Conservation (phyloP, 2,113 vertebrate species). For the Amblyornis subalaris region DNA sequence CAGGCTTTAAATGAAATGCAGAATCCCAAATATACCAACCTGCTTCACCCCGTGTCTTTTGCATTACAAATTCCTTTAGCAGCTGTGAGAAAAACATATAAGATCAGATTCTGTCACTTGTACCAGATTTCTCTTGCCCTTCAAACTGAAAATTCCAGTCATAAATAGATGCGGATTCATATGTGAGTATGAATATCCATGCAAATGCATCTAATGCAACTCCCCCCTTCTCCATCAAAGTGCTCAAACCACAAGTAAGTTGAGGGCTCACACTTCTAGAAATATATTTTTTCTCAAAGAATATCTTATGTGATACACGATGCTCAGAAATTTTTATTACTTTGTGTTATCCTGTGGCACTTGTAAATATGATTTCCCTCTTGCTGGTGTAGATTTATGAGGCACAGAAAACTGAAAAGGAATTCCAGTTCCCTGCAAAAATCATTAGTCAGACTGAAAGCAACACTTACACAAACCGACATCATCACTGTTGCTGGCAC, state of each 20-base stretch:
- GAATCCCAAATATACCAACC: not conserved
- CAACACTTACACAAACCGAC: not conserved
- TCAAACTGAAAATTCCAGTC: not conserved
- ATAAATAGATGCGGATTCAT: not conserved
- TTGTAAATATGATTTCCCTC: not conserved
- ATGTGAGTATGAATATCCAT: not conserved
- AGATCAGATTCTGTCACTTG: not conserved
- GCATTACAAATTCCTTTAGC: constrained; percentile 3
- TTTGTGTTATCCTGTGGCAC: not conserved
- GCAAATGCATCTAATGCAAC: not conserved
- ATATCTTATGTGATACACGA: not conserved
- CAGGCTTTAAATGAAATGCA: not conserved
- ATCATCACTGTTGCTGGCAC: not conserved
- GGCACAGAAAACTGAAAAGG: not conserved
- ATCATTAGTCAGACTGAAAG: not conserved
- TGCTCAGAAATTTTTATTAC: not conserved
- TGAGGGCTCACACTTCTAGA: not conserved
- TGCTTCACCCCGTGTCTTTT: not conserved
- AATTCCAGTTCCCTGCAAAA: not conserved
- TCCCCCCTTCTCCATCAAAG: not conserved
- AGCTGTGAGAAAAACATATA: not conserved
- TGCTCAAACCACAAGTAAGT: not conserved
- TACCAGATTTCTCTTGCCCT: not conserved
- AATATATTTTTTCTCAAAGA: not conserved
- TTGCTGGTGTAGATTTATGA: not conserved